Base-by-base conservation (phyloP, 2,113 vertebrate species). In the Petromus typicus region DNA sequence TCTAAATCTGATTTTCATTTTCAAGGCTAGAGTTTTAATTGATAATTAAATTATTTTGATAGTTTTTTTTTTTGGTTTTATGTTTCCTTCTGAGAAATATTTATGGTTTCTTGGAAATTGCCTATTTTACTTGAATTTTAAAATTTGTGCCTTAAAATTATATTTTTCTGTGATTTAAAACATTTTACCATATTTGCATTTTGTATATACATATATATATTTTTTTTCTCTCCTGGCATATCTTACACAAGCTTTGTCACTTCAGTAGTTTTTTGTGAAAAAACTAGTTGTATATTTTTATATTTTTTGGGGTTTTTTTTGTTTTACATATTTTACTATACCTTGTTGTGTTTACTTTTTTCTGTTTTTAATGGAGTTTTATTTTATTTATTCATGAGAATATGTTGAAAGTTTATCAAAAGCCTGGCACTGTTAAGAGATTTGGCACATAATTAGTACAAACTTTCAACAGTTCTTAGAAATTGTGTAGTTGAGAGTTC, bases 41-140 rank as follows among this genome's bases (percentile, higher is more conserved):
- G 18, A 57, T 59, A 86, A 22, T 76, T 95, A 86, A 43, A 79
- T 83, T 95, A 71, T 16, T 71, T 48, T 71, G 43, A 59, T 90
- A 63, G 23, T 90, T 86, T 54, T 89, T 90, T 81, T 4, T 94
- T 95, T 37, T 90, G 23, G 20, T 92, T 82, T 90, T 89, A 63
- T 81, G 40, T 67, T 92, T 89, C 20, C n/a, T 57, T 54, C n/a
- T 86, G 48, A 94, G n/a, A 22, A 92, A 10, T 61, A 56, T 61
- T 57, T 43, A 4, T 54, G 86, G 22, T 59, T 95, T 91, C 56
- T 81, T 81, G 69, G 61, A 93, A 93, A 56, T 45, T 17, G 66
- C 40, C 23, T 12, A 56, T 71, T 64, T 91, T 88, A 89, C 7
- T 23, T 32, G 54, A 71, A 34, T 71, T 91, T 89, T 25, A 92